Evolutionary conservation across 2,888 invertebrate genomes (phyloP), one percentile per base, ranked within the genome.

Genomic region (Tanypteryx hageni): DNA sequence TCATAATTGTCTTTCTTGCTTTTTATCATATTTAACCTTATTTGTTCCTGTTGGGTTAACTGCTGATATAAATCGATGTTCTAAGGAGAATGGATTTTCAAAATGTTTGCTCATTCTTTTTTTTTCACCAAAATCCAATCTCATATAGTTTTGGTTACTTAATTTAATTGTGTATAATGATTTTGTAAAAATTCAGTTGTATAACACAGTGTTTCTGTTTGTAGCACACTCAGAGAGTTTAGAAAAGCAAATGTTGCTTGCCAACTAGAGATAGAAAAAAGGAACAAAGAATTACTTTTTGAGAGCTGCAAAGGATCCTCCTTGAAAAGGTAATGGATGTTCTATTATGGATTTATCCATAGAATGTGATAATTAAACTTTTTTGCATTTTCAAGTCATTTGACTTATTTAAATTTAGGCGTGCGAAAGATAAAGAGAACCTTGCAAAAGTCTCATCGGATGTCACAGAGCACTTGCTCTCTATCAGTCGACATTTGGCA

Each of bases 401-500:
- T 85, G 59, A 61, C 18, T 89, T 92, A n/a, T 92, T 59, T 58
- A 27, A 92, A 82, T 92, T 31, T 93, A 94, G 94, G 59, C 94
- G 95, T 94, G 97, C 96, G 95, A 96, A 96, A 93, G 97, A 96
- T 94, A 97, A 96, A 95, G 96, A 97, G 94, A 96, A 96, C 93
- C 94, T 97, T 93, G 95, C 96, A 0, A 97, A 97, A 94, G 96
- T 97, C 95, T 97, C 97, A 9, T 96, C 96, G 94, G 97, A 97
- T 94, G 97, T 98, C 0, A 98, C 99, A 0, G 98, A 98, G 94
- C 98, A 97, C 94, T 95, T 99, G 94, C 95, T 98, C 92, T 97
- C 98, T 68, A 97, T 99, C 93, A 98, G 98, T 93, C 96, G 98
- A 93, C 97, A 98, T 94, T 95, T 99, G 93, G 97, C 98, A 0